Conservation (phyloP, 2,113 vertebrate genomes). For the Elephas maximus region DNA sequence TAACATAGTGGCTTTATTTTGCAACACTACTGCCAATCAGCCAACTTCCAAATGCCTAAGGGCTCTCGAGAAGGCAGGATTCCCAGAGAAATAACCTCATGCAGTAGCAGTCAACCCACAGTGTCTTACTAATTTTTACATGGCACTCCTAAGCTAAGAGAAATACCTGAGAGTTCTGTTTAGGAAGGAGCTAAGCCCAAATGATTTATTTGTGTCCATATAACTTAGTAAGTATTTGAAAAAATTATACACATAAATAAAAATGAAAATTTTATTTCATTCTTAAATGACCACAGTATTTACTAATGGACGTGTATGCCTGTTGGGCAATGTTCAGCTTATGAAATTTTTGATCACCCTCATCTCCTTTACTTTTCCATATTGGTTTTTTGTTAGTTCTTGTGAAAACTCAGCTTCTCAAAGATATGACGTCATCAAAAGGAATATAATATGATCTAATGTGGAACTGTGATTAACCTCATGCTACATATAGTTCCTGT, state of each 20-base stretch:
- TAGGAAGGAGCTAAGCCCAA: neutral
- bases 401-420: neutral
- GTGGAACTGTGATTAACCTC: neutral
- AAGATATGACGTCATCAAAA: neutral
- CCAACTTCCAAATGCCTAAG: neutral
- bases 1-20: neutral
- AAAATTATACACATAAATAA: neutral
- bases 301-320: neutral
- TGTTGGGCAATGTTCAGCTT: neutral
- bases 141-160: neutral
- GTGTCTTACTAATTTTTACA: neutral
- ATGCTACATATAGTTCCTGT: neutral
- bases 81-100: neutral
- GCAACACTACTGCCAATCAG: neutral
- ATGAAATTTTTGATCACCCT: neutral
- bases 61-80: neutral
- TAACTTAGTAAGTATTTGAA: neutral
- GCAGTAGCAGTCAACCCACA: neutral
- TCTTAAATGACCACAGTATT: neutral
- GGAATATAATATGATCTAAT: neutral
- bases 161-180: neutral
- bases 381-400: constrained; percentile 25
- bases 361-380: neutral
- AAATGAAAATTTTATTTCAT: neutral
- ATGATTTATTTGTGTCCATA: neutral